Base-by-base conservation (phyloP, 35 echinoderm and acorn worm species). In the Ophioderma brevispina region DNA sequence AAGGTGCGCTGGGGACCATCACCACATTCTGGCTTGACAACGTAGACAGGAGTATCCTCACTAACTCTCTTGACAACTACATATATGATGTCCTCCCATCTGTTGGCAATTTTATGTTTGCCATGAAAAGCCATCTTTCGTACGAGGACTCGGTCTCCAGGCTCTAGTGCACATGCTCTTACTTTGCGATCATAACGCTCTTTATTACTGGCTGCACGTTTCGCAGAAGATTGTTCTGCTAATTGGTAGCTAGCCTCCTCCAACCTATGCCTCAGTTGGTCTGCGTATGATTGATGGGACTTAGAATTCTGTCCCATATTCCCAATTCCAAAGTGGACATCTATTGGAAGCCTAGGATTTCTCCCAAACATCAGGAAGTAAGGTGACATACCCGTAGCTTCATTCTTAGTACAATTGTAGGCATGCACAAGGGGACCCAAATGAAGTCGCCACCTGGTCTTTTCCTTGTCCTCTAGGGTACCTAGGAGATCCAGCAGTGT, bases 351-450 rank as follows among this genome's bases (percentile, higher is more conserved):
- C 30, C 84, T 35, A 1, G 90, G 83, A 32, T 92, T 50, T 30
- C 90, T 79, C 17, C 90, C 90, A 92, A 92, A 92, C 90, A 92
- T 92, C 6, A 92, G 46, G 37, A 80, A 92, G 38, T 64, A 79
- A 11, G 90, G 90, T 36, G 90, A 38, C 70, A 80, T 80, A 0
- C 31, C 30, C 15, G 90, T 92, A n/a, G 77, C 31, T 18, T 93
- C 91, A 46, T 84, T 40, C 49, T 37, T 8, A 18, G 91, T 89
- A 35, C 85, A 82, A 23, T 93, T 93, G 39, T 89, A 89, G 30
- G 86, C 91, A 83, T 93, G 79, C 0, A 77, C 90, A 25, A 92
- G 40, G 11, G 77, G 70, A 40, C 37, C 84, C 33, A 89, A 64
- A 37, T 93, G 39, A 0, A 31, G 13, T 31, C 79, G 80, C 91